Conservation (phyloP, 2,888 invertebrate genomes). For the Athetis lepigone region DNA sequence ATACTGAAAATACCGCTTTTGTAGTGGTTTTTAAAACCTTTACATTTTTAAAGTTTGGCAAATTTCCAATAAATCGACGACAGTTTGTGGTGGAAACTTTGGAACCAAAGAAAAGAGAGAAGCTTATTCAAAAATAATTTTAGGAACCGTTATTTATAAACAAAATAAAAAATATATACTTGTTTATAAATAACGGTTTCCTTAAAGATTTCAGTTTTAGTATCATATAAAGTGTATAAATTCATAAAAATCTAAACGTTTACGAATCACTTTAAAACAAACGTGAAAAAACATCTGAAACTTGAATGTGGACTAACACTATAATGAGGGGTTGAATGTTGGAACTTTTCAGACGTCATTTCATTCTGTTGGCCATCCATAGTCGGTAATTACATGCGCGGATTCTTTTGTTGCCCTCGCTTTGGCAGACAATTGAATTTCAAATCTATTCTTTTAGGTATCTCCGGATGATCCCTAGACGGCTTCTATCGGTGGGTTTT, state of each 20-base stretch:
- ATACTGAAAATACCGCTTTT: slow-evolving; percentile 33
- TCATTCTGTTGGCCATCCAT: slow-evolving; percentile 75
- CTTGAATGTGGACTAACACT: slow-evolving; percentile 66
- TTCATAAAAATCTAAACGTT: slow-evolving; percentile 3
- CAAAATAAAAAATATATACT: no score
- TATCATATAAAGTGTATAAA: background rate
- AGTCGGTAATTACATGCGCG: slow-evolving; percentile 80
- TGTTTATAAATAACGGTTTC: no score
- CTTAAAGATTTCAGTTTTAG: no score
- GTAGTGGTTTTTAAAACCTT: slow-evolving; percentile 34
- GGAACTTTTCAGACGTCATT: slow-evolving; percentile 83
- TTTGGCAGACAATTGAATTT: slow-evolving; percentile 81
- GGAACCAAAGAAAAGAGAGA: background rate
- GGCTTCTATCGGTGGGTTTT: slow-evolving; percentile 63
- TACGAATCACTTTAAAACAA: slow-evolving; percentile 31
- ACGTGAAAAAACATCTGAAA: slow-evolving; percentile 44
- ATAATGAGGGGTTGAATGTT: slow-evolving; percentile 62
- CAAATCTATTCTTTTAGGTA: slow-evolving; percentile 74
- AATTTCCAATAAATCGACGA: slow-evolving; percentile 49
- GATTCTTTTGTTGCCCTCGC: slow-evolving; percentile 77
- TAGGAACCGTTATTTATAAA: background rate
- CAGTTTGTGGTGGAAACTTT: slow-evolving; percentile 1
- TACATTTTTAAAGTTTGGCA: slow-evolving; percentile 24
- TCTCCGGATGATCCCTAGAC: slow-evolving; percentile 69
- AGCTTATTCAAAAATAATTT: background rate